Conservation (phyloP, 1,140 invertebrate genomes). For the Ceratitis capitata region DNA sequence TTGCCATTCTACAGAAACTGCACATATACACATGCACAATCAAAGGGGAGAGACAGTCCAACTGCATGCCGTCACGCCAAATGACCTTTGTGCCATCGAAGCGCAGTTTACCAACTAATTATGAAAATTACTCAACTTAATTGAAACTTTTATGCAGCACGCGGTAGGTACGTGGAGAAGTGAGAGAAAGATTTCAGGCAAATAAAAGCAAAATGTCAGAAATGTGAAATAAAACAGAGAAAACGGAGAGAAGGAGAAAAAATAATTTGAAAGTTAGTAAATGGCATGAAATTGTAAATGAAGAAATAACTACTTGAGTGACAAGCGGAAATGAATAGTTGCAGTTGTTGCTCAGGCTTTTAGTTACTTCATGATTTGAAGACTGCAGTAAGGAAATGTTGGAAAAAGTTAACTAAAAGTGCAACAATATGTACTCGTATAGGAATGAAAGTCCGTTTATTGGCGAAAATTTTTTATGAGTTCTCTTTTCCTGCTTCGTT, state of each 20-base stretch:
- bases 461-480: background rate
- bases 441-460: background rate
- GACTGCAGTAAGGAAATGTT: background rate
- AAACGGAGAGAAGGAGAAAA: too few relatives aligned
- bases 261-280: background rate
- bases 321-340: background rate
- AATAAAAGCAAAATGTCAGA: background rate
- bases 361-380: background rate
- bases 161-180: background rate
- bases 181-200: background rate
- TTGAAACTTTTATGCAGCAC: background rate
- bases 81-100: slow-evolving; percentile 6
- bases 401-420: background rate
- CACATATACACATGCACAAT: too few relatives aligned
- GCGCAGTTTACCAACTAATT: slow-evolving; percentile 26
- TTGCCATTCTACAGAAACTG: background rate
- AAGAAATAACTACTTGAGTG: slow-evolving; percentile 7
- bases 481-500: slow-evolving; percentile 3
- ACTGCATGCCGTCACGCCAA: background rate
- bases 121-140: slow-evolving; percentile 23
- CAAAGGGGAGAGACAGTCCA: background rate
- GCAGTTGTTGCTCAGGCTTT: too few relatives aligned
- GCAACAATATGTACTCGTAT: background rate
- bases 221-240: background rate
- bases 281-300: slow-evolving; percentile 4